Conservation (phyloP, 1,140 invertebrate genomes). For the Drosophila melanica region DNA sequence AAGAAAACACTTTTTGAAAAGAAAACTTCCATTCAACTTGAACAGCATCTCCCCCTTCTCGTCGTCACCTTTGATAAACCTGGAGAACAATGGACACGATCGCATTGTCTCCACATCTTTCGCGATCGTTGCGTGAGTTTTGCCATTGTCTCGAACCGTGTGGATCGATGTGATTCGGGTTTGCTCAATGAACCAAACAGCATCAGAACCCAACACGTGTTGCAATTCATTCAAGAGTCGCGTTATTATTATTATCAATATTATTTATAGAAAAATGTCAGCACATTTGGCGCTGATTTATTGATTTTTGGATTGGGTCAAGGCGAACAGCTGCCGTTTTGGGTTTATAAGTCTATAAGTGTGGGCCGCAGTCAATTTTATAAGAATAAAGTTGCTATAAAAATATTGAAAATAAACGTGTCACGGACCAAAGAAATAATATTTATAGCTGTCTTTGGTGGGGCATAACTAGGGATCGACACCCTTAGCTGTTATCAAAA, state of each 20-base stretch:
- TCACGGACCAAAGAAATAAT: neutral
- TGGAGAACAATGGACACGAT: constrained; percentile 63
- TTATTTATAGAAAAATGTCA: constrained; percentile 67
- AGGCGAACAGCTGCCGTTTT: constrained; percentile 49
- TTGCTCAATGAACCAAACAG: constrained; percentile 59
- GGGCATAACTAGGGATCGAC: too few species aligned
- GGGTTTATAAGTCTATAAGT: neutral
- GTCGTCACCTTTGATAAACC: constrained; percentile 42
- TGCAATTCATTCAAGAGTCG: constrained; percentile 72
- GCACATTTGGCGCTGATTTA: constrained; percentile 69
- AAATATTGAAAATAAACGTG: neutral
- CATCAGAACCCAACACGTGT: constrained; percentile 65
- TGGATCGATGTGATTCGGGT: constrained; percentile 47
- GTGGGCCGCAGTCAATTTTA: neutral
- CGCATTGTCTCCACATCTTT: constrained; percentile 65
- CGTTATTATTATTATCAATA: constrained; percentile 53
- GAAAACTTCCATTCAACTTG: constrained; percentile 67
- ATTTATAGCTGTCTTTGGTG: neutral
- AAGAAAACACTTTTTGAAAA: constrained; percentile 10
- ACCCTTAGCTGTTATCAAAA: neutral
- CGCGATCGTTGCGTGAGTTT: constrained; percentile 55
- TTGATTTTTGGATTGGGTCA: constrained; percentile 65
- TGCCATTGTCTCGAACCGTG: constrained; percentile 35
- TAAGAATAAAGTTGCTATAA: neutral
- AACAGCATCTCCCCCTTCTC: constrained; percentile 21